Conservation (phyloP, 2,888 invertebrate genomes). For the Hydropsyche betteni region DNA sequence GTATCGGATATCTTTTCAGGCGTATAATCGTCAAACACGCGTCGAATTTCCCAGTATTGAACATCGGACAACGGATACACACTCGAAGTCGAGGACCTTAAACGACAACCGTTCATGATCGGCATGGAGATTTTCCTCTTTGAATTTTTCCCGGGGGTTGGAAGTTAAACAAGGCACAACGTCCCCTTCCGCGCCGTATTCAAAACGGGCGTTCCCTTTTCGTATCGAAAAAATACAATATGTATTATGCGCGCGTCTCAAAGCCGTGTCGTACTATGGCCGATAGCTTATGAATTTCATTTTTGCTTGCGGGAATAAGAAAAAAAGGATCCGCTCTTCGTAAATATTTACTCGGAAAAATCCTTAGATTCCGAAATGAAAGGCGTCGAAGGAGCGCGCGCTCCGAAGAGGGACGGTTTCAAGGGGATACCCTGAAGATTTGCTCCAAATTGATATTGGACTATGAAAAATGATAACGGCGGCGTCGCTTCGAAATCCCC, state of each 20-base stretch:
- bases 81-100: too few species aligned
- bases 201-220: background rate
- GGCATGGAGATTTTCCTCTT: background rate
- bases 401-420: too few species aligned
- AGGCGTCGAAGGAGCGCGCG: background rate
- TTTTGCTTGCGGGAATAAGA: constrained; percentile 3
- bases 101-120: too few species aligned
- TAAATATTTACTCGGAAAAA: constrained; percentile 23
- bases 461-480: too few species aligned
- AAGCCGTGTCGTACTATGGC: constrained; percentile 6
- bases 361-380: background rate
- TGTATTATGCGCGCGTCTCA: constrained; percentile 8
- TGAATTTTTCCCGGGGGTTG: background rate
- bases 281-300: constrained; percentile 22
- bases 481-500: too few species aligned
- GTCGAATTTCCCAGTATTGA: too few species aligned
- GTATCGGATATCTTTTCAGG: too few species aligned
- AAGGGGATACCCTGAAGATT: too few species aligned
- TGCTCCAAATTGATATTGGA: too few species aligned
- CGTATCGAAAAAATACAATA: constrained; percentile 15
- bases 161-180: constrained; percentile 7
- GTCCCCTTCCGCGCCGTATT: background rate
- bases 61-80: too few species aligned
- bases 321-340: constrained; percentile 6
- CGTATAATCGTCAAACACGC: too few species aligned